Evolutionary conservation across 1,140 invertebrate species (phyloP).

Genomic region (Teleogryllus occipitalis): DNA sequence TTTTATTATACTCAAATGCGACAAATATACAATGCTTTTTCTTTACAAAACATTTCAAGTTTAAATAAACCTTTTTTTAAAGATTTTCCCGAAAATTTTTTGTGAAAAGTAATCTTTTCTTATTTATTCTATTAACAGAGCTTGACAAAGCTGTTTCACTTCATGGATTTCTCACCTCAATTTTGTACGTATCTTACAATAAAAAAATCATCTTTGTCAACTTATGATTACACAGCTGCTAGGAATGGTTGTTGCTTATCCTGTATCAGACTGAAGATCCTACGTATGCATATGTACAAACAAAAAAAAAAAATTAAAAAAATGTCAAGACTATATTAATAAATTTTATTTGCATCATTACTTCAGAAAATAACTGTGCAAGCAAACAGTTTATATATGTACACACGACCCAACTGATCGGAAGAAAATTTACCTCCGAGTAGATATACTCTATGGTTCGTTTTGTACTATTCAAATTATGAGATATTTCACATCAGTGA

Average conservation of each 20-base stretch:
- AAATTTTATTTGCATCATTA: constrained; percentile 3
- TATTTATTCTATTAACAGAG: not conserved
- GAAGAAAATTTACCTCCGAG: not conserved
- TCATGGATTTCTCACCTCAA: not conserved
- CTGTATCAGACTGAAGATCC: not conserved
- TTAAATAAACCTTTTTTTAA: not conserved
- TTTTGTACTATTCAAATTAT: constrained; percentile 3
- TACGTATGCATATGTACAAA: not conserved
- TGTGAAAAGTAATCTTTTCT: not conserved
- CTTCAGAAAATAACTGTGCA: not conserved
- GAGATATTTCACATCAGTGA: not conserved
- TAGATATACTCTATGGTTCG: not conserved
- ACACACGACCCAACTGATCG: not conserved
- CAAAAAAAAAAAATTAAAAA: not conserved
- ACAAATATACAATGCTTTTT: constrained; percentile 6
- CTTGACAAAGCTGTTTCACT: not conserved
- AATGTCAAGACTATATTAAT: not conserved
- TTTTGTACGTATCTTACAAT: not conserved
- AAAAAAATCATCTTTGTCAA: not conserved
- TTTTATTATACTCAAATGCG: constrained; percentile 5
- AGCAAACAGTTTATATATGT: constrained; percentile 5
- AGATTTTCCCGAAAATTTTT: not conserved
- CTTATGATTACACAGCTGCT: not conserved
- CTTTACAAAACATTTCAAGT: not conserved
- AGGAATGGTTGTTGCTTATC: not conserved